A percentile compares a stretch with the other conserved stretches of the same genome.
Conservation (phyloP, 2,113 vertebrate species). For the Chaetodon auriga region DNA sequence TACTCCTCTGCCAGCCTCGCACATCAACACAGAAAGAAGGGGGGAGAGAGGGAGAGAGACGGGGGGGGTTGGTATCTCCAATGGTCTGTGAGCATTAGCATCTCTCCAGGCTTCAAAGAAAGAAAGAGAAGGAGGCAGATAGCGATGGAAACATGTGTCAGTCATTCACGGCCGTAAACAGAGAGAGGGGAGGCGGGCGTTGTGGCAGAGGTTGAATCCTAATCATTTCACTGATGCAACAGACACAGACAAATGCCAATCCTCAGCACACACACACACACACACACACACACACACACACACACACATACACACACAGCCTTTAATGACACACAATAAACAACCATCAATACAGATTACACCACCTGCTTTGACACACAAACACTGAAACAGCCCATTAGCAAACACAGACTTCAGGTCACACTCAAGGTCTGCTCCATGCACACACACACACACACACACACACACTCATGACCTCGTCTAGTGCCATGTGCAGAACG, state of each 20-base stretch:
- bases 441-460: constrained; percentile 30
- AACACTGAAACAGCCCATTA: constrained; percentile 37
- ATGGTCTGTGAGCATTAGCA: constrained; percentile 14
- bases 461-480: constrained; percentile 35
- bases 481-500: constrained; percentile 28
- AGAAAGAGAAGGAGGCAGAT: constrained; percentile 19
- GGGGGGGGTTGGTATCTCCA: neutral
- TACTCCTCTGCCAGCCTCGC: constrained; percentile 51
- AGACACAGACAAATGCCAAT: neutral
- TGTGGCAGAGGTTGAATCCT: constrained; percentile 8
- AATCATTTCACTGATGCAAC: constrained; percentile 22
- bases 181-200: neutral
- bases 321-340: constrained; percentile 41
- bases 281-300: constrained; percentile 13
- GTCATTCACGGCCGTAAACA: constrained; percentile 11
- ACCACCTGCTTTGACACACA: constrained; percentile 32
- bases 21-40: constrained; percentile 36
- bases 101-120: constrained; percentile 24
- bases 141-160: constrained; percentile 12
- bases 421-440: constrained; percentile 48
- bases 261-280: neutral
- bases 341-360: constrained; percentile 43
- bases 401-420: constrained; percentile 59
- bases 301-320: constrained; percentile 31
- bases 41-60: neutral